Base-by-base conservation (phyloP, 2,797 vertebrate species). In the Nyctibius grandis region DNA sequence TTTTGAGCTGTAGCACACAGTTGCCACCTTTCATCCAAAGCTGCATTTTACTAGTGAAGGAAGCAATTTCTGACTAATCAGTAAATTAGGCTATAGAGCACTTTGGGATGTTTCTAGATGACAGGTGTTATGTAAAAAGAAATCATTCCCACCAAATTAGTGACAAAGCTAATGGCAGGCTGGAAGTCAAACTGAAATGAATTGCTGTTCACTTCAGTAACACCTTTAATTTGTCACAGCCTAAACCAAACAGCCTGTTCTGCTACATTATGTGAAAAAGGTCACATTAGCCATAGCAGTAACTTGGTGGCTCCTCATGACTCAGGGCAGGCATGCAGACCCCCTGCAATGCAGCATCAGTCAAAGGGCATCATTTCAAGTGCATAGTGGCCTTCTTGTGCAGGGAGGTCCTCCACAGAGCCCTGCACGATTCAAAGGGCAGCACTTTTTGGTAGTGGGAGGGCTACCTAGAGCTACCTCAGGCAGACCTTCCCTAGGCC, bases 171-270 rank as follows among this genome's bases (percentile, higher is more conserved):
- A 82, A 88, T 31, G 34, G 63, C 15, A n/a, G 61, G n/a, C 48
- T 92, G 64, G 81, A 91, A 93, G 68, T 67, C 53, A 51, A 92
- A 85, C 70, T 80, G 40, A 92, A 94, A 91, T 77, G 19, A 91
- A 87, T 73, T 89, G 63, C 64, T 70, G 18, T 51, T 84, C 70
- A 68, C 70, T 85, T 89, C 70, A 70, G 75, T 38, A 87, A 67
- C n/a, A 18, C 51, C 59, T 89, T 93, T 75, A 56, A 93, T 85
- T 82, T 6, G 1, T 81, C 86, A 76, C 25, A 65, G 51, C 9
- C 63, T 68, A 81, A 86, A 94, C 45, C n/a, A 60, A 83, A 60
- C 53, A 78, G 33, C 23, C 36, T 29, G 7, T 48, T 92, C 21
- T 69, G 64, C 48, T 60, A 9, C 15, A 33, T 28, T 33, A 34